Base-by-base conservation (phyloP, 1,140 invertebrate species). In the Luehdorfia chinensis region DNA sequence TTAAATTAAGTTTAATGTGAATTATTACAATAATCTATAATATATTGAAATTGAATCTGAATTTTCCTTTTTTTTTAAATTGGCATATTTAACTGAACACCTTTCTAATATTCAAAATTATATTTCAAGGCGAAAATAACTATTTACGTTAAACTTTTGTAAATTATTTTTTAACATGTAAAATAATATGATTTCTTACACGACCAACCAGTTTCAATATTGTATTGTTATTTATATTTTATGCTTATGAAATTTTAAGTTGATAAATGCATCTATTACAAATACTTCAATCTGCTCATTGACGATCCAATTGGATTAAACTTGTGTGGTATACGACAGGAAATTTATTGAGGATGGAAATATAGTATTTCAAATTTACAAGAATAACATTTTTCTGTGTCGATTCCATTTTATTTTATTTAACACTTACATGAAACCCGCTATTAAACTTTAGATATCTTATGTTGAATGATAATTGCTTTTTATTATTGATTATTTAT, bases 1-100 rank as follows among this genome's bases (percentile, higher is more conserved):
- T 83, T 77, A 75, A 77, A 70, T 80, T 85, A 85, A 85, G 81
- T 85, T 85, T 84, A 81, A 85, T 85, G 81, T 85, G 81, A 85
- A 85, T 84, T 84, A 84, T 84, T 85, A 85, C 81, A 84, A 85
- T 84, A 84, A 84, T 84, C 81, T 85, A 85, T 85, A 85, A 85
- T 85, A 85, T 85, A 85, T 85, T 85, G 81, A 85, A 83, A 85
- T 81, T 85, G 75, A 85, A 85, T 79, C 77, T 81, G 81, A 64
- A 75, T 75, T 83, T 84, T 81, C 75, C 77, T 79, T 76, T 78
- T 75, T 75, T 83, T 83, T 78, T 76, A 69, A 75, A 85, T 85
- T 85, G 81, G 81, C 81, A 68, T 74, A 77, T 74, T 68, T 63
- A 63, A 53, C 66, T 59, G 50, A 47, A 50, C 36, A 69, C 66